Percentiles rank a stretch among this genome's conserved stretches.
phyloP scores from a whole-genome alignment of 2,888 invertebrate species.

The Beris chalybata region DNA sequence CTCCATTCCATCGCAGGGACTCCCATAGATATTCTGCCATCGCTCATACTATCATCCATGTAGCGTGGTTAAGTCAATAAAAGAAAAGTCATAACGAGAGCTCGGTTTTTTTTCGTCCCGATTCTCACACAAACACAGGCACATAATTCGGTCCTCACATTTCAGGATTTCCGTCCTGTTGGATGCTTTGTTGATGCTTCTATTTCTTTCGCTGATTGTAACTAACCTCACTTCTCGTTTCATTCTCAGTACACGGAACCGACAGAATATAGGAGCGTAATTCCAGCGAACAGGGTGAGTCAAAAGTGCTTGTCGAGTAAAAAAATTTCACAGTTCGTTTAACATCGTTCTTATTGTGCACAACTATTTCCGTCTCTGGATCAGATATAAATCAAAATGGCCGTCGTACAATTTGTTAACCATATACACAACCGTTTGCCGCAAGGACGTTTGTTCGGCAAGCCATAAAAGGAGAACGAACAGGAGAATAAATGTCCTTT shows the following conservation, averaged over 20 bases:
- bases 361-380: conserved; percentile 31
- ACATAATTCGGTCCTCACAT: conserved; percentile 23
- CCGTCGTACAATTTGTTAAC: conserved; percentile 30
- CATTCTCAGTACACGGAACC: background rate
- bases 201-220: conserved; percentile 37
- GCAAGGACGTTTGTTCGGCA: background rate
- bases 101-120: conserved; percentile 34
- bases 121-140: background rate
- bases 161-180: conserved; percentile 34
- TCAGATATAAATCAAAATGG: conserved; percentile 25
- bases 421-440: conserved; percentile 2
- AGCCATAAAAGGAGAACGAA: too few species aligned
- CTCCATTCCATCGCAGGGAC: conserved; percentile 16
- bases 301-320: conserved; percentile 35
- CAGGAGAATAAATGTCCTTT: too few species aligned
- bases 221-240: conserved; percentile 30
- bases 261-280: background rate
- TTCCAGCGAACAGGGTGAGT: conserved; percentile 28
- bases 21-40: conserved; percentile 15
- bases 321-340: conserved; percentile 40
- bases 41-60: conserved; percentile 8
- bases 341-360: conserved; percentile 38
- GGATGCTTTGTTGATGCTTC: conserved; percentile 37
- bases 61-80: conserved; percentile 38
- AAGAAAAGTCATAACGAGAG: conserved; percentile 39